Evolutionary conservation across 2,888 invertebrate genomes (phyloP).

Genomic region (Philereme transversata): DNA sequence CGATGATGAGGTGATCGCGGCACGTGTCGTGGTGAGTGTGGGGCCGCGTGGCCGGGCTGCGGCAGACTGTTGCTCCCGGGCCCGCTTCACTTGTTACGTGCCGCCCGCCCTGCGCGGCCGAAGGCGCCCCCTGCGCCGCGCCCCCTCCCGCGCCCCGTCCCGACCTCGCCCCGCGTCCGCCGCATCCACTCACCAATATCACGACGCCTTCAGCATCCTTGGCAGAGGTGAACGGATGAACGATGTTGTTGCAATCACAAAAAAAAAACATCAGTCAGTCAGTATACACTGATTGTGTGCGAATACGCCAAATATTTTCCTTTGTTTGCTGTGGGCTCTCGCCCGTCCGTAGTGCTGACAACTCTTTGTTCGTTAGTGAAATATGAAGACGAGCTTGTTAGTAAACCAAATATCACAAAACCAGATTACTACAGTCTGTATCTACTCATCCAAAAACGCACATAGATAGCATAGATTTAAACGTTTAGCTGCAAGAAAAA

Average conservation of each 20-base stretch:
- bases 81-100: conserved; percentile 83
- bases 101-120: conserved; percentile 69
- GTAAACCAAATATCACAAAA: too few relatives aligned
- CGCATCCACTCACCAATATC: conserved; percentile 71
- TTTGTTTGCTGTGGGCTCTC: conserved; percentile 4
- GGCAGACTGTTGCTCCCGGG: conserved; percentile 84
- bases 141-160: conserved; percentile 63
- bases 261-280: conserved; percentile 28
- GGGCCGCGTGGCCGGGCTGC: conserved; percentile 81
- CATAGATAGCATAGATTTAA: too few relatives aligned
- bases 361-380: conserved; percentile 14
- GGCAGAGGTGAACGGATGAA: conserved; percentile 53
- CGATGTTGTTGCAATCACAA: conserved; percentile 37
- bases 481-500: too few relatives aligned
- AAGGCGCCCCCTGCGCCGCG: conserved; percentile 51
- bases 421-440: too few relatives aligned
- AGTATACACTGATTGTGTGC: background rate
- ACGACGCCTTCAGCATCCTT: conserved; percentile 75
- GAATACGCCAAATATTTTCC: conserved; percentile 5
- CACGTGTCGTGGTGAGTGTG: conserved; percentile 67
- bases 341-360: conserved; percentile 5
- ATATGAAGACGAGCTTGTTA: background rate
- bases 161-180: conserved; percentile 64
- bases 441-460: too few relatives aligned
- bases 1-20: conserved; percentile 55